Conservation (phyloP, 1,140 invertebrate genomes). For the Agrilus planipennis region DNA sequence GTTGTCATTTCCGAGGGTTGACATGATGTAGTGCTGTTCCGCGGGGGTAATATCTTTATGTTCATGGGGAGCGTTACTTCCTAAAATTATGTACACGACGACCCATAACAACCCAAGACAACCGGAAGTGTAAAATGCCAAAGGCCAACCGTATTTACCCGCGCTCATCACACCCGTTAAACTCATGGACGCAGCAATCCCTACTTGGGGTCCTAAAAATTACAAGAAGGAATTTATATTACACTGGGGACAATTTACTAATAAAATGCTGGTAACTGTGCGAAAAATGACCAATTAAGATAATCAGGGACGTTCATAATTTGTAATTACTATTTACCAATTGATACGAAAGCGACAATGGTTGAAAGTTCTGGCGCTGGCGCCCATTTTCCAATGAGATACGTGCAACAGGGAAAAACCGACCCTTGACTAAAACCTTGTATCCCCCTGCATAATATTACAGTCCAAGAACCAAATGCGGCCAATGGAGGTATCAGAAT, state of each 20-base stretch:
- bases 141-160: conserved; percentile 9
- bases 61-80: neutral
- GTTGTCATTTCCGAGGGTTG: neutral
- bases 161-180: conserved; percentile 21
- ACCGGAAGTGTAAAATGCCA: neutral
- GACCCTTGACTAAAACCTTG: conserved; percentile 68
- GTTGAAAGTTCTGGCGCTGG: conserved; percentile 24
- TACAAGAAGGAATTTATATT: no score
- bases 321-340: no score
- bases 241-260: no score
- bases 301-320: no score
- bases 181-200: no score
- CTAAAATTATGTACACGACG: neutral
- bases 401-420: conserved; percentile 63
- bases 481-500: conserved; percentile 34
- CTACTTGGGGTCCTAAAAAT: no score
- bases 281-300: no score
- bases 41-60: neutral
- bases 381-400: conserved; percentile 64
- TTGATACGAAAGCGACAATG: conserved; percentile 8
- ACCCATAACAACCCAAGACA: neutral
- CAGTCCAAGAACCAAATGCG: conserved; percentile 41
- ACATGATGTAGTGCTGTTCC: neutral
- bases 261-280: no score
- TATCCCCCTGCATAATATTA: conserved; percentile 48